A percentile compares a stretch with the other conserved stretches of the same genome.
Conservation (phyloP, 2,113 vertebrate species). For the Lycaon pictus region DNA sequence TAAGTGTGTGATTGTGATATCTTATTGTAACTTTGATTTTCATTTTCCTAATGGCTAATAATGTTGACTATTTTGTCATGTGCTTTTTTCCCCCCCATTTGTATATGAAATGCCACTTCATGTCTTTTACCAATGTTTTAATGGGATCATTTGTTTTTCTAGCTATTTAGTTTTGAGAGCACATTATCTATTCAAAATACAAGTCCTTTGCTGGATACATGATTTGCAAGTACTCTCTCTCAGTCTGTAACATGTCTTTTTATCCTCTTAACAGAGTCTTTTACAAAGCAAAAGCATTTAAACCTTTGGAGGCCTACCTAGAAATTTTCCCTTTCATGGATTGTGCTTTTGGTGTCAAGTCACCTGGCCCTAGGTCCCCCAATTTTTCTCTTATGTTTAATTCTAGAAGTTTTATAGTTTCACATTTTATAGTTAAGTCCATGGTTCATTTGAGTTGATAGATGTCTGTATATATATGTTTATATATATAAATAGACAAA, state of each 20-base stretch:
- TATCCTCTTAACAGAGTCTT: not conserved
- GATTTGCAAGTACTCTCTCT: not conserved
- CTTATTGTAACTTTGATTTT: not conserved
- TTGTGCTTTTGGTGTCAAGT: not conserved
- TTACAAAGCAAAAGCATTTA: not conserved
- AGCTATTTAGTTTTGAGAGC: not conserved
- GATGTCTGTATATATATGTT: not conserved
- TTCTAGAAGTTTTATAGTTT: not conserved
- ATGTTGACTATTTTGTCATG: not conserved
- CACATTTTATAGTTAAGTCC: not conserved
- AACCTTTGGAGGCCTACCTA: not conserved
- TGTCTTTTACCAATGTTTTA: slow-evolving; percentile 6
- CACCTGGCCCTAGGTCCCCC: not conserved
- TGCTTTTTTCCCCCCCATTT: not conserved
- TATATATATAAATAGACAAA: not conserved
- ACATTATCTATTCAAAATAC: not conserved
- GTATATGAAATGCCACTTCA: not conserved
- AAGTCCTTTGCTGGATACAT: not conserved
- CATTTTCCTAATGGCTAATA: not conserved
- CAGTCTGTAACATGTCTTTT: not conserved
- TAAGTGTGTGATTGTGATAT: not conserved
- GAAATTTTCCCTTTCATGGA: not conserved
- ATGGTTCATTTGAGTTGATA: not conserved
- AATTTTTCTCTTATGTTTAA: not conserved
- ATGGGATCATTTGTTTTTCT: not conserved